Evolutionary conservation across 92 coral and sea anemone genomes (phyloP), one percentile per base, ranked within the genome.

Genomic region (Actinostola sp.): DNA sequence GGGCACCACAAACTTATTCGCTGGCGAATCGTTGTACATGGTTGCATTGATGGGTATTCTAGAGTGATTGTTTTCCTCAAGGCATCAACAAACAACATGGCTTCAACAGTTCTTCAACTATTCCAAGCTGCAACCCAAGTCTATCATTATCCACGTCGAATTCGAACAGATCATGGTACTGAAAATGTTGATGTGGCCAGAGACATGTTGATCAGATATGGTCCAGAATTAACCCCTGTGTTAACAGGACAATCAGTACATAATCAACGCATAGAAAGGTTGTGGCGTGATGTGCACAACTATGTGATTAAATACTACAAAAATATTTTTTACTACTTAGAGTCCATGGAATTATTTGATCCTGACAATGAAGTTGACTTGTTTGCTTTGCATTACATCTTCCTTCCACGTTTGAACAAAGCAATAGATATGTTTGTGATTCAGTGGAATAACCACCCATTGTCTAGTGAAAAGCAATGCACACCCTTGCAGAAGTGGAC

Each of bases 171-270:
- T 30, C 66, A 75, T 65, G 72, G 87, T 12, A 76, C 77, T 13
- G 82, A 82, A 35, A 76, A 76, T 61, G 63, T 77, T 38, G 75
- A 31, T 13, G 80, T 71, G n/a, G 84, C 76, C 17, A 50, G 51
- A 34, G 54, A 72, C 28, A 84, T 84, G 84, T 65, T 84, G 43
- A 45, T 62, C 42, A 31, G 70, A 24, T 84, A 70, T 65, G 76
- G 89, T 1, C 52, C 68, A 13, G 66, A 50, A 28, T 36, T 67
- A 38, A 77, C 64, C 1, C 89, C 89, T 30, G 71, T 77, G 29
- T 27, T 84, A 21, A 84, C 89, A 50, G 84, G 89, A 4, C 84
- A 71, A 54, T 84, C 89, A 17, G 89, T 84, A 6, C 83, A 83
- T 30, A 83, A 76, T 53, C 83, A 75, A 32, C 73, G 71, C 10